Conservation (phyloP, 2,113 vertebrate genomes). For the Chunga burmeisteri region DNA sequence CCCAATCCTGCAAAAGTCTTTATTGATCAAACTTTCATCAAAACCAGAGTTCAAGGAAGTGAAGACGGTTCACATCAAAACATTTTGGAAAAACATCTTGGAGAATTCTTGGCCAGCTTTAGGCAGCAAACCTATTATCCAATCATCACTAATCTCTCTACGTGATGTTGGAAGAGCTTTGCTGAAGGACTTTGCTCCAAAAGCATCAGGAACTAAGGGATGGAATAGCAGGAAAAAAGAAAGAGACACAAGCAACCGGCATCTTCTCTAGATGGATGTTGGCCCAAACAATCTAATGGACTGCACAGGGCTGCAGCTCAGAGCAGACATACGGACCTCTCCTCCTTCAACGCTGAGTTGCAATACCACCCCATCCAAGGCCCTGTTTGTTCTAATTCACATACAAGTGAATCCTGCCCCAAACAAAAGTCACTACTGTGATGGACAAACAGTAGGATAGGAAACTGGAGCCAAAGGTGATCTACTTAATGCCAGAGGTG, state of each 20-base stretch:
- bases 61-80: neutral
- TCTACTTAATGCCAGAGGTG: neutral
- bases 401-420: neutral
- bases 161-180: neutral
- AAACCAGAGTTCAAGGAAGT: neutral
- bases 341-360: neutral
- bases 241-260: neutral
- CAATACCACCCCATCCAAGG: neutral
- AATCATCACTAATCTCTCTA: neutral
- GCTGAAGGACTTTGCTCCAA: neutral
- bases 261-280: neutral
- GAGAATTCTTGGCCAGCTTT: neutral
- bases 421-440: neutral
- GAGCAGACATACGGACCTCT: neutral
- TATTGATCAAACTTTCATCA: neutral
- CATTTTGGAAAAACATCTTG: neutral
- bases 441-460: neutral
- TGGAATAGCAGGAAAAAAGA: neutral
- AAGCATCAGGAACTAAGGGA: neutral
- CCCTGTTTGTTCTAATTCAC: neutral
- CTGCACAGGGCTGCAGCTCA: neutral
- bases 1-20: neutral
- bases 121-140: neutral
- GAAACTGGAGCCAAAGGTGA: neutral
- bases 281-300: neutral